A percentile compares a stretch with the other conserved stretches of the same genome.
Evolutionary conservation across 2,888 invertebrate genomes (phyloP).

Genomic region (Fragum sueziense): DNA sequence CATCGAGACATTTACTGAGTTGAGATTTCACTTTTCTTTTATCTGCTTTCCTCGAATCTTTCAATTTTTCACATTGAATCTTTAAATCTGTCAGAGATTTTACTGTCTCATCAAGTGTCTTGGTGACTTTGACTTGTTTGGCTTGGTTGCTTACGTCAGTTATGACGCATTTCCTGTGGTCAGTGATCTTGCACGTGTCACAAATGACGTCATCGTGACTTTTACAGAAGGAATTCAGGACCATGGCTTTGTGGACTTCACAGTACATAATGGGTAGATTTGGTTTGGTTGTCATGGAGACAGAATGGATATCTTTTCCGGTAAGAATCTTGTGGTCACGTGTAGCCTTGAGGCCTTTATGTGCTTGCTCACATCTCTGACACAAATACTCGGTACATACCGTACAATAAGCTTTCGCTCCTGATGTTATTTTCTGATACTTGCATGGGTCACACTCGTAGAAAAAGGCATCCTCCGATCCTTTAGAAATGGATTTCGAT

Average conservation of each 20-base stretch:
- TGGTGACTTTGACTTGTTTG: neutral
- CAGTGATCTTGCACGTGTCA: neutral
- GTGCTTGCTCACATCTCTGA: neutral
- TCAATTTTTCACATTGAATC: neutral
- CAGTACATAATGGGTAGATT: neutral
- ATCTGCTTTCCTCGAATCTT: neutral
- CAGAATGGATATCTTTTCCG: neutral
- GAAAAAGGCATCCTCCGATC: neutral
- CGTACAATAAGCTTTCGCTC: neutral
- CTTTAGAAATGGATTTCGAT: neutral
- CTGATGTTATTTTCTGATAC: neutral
- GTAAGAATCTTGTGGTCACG: neutral
- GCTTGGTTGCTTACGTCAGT: neutral
- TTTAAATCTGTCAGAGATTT: neutral
- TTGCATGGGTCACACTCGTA: neutral
- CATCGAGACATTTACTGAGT: neutral
- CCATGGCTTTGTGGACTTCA: neutral
- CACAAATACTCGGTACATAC: neutral
- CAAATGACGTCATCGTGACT: constrained; percentile 11
- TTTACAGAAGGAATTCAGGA: neutral
- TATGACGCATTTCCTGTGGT: neutral
- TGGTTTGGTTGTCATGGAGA: neutral
- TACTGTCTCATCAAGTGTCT: neutral
- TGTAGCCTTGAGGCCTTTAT: neutral
- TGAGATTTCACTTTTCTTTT: neutral